Evolutionary conservation across 2,797 vertebrate species (phyloP).

Genomic region (Acrossocheilus fasciatus): DNA sequence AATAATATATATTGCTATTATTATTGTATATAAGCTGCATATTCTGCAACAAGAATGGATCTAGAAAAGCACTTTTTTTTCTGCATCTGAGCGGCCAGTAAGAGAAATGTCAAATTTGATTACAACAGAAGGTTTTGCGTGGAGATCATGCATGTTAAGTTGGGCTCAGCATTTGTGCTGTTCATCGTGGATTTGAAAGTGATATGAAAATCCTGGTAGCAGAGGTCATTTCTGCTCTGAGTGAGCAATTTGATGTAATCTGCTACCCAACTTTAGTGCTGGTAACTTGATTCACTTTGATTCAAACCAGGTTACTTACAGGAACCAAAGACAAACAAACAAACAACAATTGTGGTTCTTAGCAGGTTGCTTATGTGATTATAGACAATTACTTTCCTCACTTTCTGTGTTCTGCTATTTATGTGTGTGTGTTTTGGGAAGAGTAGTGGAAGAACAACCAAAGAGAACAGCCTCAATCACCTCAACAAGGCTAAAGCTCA

Average conservation of each 20-base stretch:
- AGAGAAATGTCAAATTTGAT: slow-evolving; percentile 34
- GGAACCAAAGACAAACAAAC: slow-evolving; percentile 2
- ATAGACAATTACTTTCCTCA: neutral
- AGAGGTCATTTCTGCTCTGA: slow-evolving; percentile 14
- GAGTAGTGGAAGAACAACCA: slow-evolving; percentile 44
- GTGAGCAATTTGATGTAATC: slow-evolving; percentile 2
- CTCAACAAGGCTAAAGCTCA: slow-evolving; percentile 48
- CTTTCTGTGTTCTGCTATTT: neutral
- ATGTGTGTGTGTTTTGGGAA: slow-evolving; percentile 18
- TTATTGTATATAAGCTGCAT: neutral
- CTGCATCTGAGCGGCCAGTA: neutral
- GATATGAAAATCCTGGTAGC: slow-evolving; percentile 32
- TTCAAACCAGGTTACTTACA: slow-evolving; percentile 5
- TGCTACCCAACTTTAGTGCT: neutral
- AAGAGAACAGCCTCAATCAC: slow-evolving; percentile 53
- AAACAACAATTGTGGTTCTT: neutral
- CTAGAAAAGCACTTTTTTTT: neutral
- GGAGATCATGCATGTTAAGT: slow-evolving; percentile 34
- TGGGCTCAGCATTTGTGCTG: slow-evolving; percentile 5
- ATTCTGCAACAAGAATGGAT: neutral
- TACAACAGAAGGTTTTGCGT: neutral
- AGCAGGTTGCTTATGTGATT: neutral
- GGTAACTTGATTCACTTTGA: neutral
- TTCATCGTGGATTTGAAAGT: slow-evolving; percentile 43
- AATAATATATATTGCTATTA: neutral